Evolutionary conservation across 1,140 invertebrate genomes (phyloP), one percentile per base, ranked within the genome.

Genomic region (Lordiphosa collinella): DNA sequence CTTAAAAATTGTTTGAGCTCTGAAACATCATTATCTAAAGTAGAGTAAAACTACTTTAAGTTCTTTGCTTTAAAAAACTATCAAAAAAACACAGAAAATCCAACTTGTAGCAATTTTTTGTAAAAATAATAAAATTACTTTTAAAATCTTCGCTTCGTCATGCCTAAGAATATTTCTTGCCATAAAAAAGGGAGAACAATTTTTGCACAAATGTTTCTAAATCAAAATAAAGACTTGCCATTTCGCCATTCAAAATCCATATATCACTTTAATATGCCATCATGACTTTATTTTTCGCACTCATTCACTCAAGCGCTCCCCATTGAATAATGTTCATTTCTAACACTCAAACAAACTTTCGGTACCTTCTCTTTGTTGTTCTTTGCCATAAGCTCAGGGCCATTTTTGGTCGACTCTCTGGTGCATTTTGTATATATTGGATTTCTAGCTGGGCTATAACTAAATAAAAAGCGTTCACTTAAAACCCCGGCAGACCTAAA

Each of bases 391-490:
- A 40, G 41, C 22, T 44, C 41, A 44, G 41, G 41, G 41, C 40
- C 44, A 31, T 18, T 12, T 41, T 32, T 13, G 10, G n/a, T 54
- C 44, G 46, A 65, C 60, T 69, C 62, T 62, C 66, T 54, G 48
- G 51, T 60, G 64, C 64, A 67, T 63, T 63, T 67, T 58, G 60
- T 54, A 14, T 60, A 54, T 68, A 66, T 70, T 70, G 62, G 62
- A 56, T 70, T 70, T 66, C 47, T 49, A 52, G 49, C 43, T 46
- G 52, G 69, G 25, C 50, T 56, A 57, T 54, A 67, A 61, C 67
- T 73, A 78, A 79, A 79, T 79, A 79, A 78, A 79, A 78, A 53
- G 62, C 74, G 59, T 79, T 79, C 64, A 79, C 62, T 79, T 78
- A 65, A 69, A 55, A 64, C 41, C 32, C 63, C 44, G 29, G 44